These are phyloP conservation scores for Orthonyx spaldingii DNA, from an alignment of 2,113 vertebrate genomes.

Conservation along the genomic window DNA sequence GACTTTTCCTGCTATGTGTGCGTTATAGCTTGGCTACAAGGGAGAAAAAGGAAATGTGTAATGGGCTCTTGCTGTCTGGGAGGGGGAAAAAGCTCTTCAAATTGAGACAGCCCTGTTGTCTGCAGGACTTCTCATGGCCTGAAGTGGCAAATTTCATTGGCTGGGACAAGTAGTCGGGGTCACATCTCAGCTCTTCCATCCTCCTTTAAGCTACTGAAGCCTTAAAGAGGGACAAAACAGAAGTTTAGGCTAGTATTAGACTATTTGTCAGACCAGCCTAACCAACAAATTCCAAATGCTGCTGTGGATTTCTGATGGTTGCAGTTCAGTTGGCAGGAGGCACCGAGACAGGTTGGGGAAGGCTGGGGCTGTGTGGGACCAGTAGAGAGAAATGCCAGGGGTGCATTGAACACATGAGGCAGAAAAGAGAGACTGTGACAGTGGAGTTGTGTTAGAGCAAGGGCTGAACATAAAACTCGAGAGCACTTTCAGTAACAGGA, in stretches of 20 bases:
- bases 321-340: neutral
- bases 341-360: neutral
- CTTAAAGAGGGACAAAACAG: neutral
- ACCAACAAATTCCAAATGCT: neutral
- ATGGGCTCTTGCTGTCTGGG: neutral
- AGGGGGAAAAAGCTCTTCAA: neutral
- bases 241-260: neutral
- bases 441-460: neutral
- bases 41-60: neutral
- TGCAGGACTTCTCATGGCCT: neutral
- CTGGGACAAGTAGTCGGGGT: neutral
- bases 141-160: neutral
- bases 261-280: neutral
- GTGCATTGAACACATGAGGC: neutral
- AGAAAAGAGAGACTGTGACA: neutral
- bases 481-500: neutral
- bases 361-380: neutral
- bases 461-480: neutral
- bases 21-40: neutral
- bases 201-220: neutral
- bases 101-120: neutral
- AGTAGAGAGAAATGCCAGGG: neutral
- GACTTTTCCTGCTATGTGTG: neutral
- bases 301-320: neutral
- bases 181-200: neutral